Evolutionary conservation across 2,797 vertebrate species (phyloP).

Genomic region (Chelonia mydas): DNA sequence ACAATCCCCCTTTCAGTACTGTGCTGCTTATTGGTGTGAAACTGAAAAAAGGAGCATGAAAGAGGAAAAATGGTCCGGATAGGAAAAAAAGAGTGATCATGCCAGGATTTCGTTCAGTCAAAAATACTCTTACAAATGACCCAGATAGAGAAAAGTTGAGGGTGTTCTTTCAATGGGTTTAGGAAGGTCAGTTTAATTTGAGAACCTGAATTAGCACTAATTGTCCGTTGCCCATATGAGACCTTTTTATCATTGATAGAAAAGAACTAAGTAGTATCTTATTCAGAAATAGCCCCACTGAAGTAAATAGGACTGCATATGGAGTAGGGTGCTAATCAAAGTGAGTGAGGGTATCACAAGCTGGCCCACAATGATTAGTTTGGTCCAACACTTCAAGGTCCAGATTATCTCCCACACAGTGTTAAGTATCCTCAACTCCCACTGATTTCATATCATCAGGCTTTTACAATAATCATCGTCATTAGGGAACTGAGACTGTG

Average conservation of each 20-base stretch:
- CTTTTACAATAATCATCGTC: neutral
- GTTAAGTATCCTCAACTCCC: constrained; percentile 34
- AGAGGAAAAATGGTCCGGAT: neutral
- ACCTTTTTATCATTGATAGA: constrained; percentile 22
- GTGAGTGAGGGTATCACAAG: constrained; percentile 36
- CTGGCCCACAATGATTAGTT: constrained; percentile 55
- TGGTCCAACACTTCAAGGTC: constrained; percentile 21
- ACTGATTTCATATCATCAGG: constrained; percentile 12
- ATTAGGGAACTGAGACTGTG: neutral
- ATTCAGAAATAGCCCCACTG: neutral
- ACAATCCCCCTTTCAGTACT: neutral
- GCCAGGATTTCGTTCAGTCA: constrained; percentile 23
- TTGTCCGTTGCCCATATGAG: neutral
- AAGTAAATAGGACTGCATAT: neutral
- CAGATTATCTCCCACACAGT: neutral
- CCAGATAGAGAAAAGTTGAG: constrained; percentile 1
- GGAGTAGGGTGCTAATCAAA: constrained; percentile 33
- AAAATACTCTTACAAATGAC: constrained; percentile 18
- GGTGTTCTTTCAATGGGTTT: neutral
- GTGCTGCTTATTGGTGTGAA: constrained; percentile 20
- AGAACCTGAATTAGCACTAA: constrained; percentile 15
- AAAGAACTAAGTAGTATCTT: constrained; percentile 21
- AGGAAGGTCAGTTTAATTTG: constrained; percentile 12
- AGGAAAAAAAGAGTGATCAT: neutral
- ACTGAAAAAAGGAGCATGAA: constrained; percentile 6